These are phyloP conservation scores for Tursiops truncatus DNA, from an alignment of 2,113 vertebrate genomes.

Conservation along the genomic window DNA sequence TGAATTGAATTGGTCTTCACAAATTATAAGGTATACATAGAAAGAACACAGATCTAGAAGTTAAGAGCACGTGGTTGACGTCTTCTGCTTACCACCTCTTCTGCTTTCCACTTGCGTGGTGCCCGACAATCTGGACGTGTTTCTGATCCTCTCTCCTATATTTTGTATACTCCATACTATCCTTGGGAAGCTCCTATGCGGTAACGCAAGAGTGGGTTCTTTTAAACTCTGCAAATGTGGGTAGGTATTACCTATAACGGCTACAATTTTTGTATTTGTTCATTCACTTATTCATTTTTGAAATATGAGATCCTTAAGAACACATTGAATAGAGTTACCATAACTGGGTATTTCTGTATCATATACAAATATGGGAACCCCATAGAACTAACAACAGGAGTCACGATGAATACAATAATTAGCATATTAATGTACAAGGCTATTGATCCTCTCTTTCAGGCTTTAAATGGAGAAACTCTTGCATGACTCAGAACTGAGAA, in stretches of 20 bases:
- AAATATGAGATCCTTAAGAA: background rate
- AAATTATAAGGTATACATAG: background rate
- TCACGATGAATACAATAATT: background rate
- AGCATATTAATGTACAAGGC: background rate
- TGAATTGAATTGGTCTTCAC: too few relatives aligned
- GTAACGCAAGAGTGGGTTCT: background rate
- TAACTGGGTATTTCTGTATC: background rate
- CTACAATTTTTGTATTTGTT: background rate
- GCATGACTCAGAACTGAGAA: background rate
- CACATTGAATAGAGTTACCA: background rate
- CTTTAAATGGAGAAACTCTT: background rate
- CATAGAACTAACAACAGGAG: background rate
- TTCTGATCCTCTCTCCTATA: background rate
- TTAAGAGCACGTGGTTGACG: background rate
- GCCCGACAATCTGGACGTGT: accelerated
- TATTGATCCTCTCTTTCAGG: background rate
- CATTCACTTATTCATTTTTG: background rate
- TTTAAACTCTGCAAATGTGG: background rate
- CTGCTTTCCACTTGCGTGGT: background rate
- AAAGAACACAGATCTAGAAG: background rate
- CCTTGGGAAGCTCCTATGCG: accelerated
- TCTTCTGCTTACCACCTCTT: background rate
- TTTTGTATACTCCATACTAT: background rate
- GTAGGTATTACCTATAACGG: background rate
- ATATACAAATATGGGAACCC: background rate